Evolutionary conservation across 2,113 vertebrate genomes (phyloP), one percentile per base, ranked within the genome.

Genomic region (Solea senegalensis): DNA sequence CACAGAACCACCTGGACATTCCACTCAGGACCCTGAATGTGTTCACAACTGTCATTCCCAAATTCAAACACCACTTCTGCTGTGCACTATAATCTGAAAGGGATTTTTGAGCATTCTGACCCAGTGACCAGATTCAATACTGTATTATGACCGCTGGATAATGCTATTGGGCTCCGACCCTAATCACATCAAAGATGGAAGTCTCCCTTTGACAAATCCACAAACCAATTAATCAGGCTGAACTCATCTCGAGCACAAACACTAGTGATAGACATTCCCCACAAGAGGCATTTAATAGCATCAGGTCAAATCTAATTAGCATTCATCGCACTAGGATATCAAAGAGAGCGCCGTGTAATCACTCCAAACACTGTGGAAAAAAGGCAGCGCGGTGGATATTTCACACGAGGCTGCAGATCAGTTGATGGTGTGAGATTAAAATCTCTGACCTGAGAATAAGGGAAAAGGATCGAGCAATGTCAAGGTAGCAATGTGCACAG

Each of bases 251-350:
- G 65, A 61, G 74, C 46, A 69, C 72, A 80, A 75, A 73, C 80
- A 74, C 56, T 39, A 71, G 67, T 76, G 51, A 69, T 41, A 65
- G 50, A 69, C 69, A 86, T 60, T 84, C 75, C 61, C 84, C 62
- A 50, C 74, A 78, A 21, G 70, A 86, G 63, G 16, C 62, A n/a
- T 80, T 83, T 80, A 83, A 83, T 77, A 69, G 79, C 79, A 79
- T 90, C 83, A 85, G 82, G 4, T 0, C 21, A 26, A 83, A 86
- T 84, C 71, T 74, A 72, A 87, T 84, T 83, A 76, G 81, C 49
- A 66, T 73, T 57, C 56, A 85, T 72, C 61, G 73, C 78, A 82
- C 83, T 76, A 80, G 54, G 9, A 45, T 58, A 70, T 78, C 76
- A 77, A 68, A 78, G 84, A 53, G 66, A 68, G 7, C 7, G 15